A percentile compares a stretch with the other conserved stretches of the same genome.
phyloP scores from a whole-genome alignment of 2,113 vertebrate species.

The Plotosus lineatus region DNA sequence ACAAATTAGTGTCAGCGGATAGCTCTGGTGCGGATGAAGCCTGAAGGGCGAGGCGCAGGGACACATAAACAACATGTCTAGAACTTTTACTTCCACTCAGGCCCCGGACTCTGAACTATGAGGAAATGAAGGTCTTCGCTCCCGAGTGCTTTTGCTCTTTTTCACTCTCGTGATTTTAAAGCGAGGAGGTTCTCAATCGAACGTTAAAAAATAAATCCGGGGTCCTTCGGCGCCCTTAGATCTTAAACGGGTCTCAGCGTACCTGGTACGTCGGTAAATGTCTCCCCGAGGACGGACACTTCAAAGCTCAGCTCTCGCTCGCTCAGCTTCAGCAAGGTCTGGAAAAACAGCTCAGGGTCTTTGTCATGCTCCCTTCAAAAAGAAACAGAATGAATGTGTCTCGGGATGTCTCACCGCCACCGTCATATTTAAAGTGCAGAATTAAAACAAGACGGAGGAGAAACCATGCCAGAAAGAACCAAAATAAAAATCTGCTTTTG shows the following conservation, averaged over 20 bases:
- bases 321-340: slow-evolving; percentile 83
- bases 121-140: not conserved
- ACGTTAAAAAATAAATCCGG: slow-evolving; percentile 1
- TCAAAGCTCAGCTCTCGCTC: slow-evolving; percentile 78
- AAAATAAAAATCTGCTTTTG: not conserved
- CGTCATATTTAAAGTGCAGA: slow-evolving; percentile 24
- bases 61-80: not conserved
- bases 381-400: slow-evolving; percentile 26
- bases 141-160: not conserved
- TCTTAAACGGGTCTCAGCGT: slow-evolving; percentile 43
- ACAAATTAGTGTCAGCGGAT: slow-evolving; percentile 33
- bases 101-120: not conserved
- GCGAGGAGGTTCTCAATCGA: not conserved
- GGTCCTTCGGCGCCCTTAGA: not conserved
- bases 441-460: not conserved
- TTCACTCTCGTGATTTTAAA: not conserved
- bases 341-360: slow-evolving; percentile 90
- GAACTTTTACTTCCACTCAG: not conserved
- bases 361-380: slow-evolving; percentile 96
- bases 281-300: slow-evolving; percentile 90
- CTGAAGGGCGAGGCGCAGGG: not conserved
- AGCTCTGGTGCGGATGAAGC: not conserved
- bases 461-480: not conserved
- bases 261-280: slow-evolving; percentile 91
- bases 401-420: not conserved